Evolutionary conservation across 2,888 invertebrate genomes (phyloP).

Genomic region (Apomyelois bistriatella): DNA sequence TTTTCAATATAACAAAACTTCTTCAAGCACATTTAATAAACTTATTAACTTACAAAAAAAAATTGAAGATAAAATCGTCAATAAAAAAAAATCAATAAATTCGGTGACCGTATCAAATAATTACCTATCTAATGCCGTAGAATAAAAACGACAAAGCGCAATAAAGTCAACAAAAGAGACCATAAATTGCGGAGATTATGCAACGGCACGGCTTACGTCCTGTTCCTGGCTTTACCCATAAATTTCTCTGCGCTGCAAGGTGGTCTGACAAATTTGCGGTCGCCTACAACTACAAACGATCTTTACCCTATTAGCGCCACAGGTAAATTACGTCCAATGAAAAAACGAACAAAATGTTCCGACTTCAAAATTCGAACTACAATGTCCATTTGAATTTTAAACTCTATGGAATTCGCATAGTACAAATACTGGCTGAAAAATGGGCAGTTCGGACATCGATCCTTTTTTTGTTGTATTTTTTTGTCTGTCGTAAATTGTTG

Average conservation of each 20-base stretch:
- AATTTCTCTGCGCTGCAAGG: slow-evolving; percentile 75
- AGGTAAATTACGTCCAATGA: slow-evolving; percentile 29
- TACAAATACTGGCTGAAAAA: background rate
- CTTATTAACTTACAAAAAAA: too few relatives aligned
- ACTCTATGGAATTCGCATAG: slow-evolving; percentile 12
- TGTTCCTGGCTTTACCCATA: slow-evolving; percentile 72
- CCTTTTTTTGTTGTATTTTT: slow-evolving; percentile 36
- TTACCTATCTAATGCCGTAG: slow-evolving; percentile 35
- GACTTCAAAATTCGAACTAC: background rate
- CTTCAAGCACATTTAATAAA: too few relatives aligned
- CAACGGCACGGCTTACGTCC: slow-evolving; percentile 71
- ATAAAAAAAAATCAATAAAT: background rate
- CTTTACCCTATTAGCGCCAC: slow-evolving; percentile 44
- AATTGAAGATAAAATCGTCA: background rate
- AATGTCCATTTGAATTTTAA: background rate
- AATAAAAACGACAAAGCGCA: slow-evolving; percentile 58
- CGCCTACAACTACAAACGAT: slow-evolving; percentile 45
- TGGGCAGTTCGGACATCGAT: slow-evolving; percentile 31
- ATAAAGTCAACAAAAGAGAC: slow-evolving; percentile 63
- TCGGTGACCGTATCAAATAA: slow-evolving; percentile 8
- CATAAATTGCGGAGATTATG: slow-evolving; percentile 76
- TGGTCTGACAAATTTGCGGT: slow-evolving; percentile 80
- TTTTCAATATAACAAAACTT: too few relatives aligned
- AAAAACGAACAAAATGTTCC: slow-evolving; percentile 9
- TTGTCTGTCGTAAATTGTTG: slow-evolving; percentile 46